Conservation (phyloP, 2,888 invertebrate species). For the Eupeodes luniger region DNA sequence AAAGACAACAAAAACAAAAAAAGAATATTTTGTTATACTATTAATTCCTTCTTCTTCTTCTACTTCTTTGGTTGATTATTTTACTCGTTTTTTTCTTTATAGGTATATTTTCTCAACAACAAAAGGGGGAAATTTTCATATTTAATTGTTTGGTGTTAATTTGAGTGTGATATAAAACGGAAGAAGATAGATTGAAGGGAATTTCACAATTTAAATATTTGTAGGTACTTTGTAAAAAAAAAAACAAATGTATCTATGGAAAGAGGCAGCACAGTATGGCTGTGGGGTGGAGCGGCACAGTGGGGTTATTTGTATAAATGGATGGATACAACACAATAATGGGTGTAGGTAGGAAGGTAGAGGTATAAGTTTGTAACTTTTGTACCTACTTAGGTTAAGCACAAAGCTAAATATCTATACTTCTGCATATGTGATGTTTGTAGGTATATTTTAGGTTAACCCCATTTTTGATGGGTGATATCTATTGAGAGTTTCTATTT, state of each 20-base stretch:
- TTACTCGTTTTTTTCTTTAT: constrained; percentile 1
- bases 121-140: constrained; percentile 63
- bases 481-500: constrained; percentile 48
- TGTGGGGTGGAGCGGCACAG: neutral
- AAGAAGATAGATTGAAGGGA: constrained; percentile 54
- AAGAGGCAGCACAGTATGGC: neutral
- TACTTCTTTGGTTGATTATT: neutral
- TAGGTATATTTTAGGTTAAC: constrained; percentile 34
- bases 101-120: neutral
- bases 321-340: neutral
- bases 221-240: neutral
- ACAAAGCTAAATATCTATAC: too few species aligned
- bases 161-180: constrained; percentile 67
- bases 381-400: too few species aligned
- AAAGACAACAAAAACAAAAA: too few species aligned
- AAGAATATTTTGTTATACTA: constrained; percentile 34
- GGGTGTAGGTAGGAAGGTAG: too few species aligned
- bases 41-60: neutral
- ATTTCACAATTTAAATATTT: constrained; percentile 63
- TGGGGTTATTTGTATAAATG: neutral
- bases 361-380: too few species aligned
- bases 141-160: constrained; percentile 73
- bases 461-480: constrained; percentile 42
- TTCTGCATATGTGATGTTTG: neutral
- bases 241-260: neutral